Conservation (phyloP, 2,888 invertebrate genomes). For the Diadromus collaris region DNA sequence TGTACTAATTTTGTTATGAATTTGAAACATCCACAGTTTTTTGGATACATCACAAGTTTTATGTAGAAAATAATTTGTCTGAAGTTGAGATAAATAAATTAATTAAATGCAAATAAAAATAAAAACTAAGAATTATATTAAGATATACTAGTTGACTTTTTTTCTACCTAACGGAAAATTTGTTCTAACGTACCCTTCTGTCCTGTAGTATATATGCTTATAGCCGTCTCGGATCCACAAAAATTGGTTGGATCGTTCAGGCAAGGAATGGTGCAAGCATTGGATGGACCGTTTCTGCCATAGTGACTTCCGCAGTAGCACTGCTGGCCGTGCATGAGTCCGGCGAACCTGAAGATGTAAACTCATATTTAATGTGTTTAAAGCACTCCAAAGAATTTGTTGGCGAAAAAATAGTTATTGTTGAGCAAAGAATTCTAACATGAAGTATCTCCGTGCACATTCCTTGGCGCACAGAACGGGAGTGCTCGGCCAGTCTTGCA, state of each 20-base stretch:
- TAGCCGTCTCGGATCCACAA: conserved; percentile 86
- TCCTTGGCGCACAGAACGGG: conserved; percentile 71
- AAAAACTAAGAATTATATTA: too few relatives aligned
- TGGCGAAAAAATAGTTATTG: neutral
- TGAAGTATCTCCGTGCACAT: conserved; percentile 75
- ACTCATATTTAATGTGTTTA: neutral
- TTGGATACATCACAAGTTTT: neutral
- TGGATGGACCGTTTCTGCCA: conserved; percentile 72
- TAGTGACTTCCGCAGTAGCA: conserved; percentile 81
- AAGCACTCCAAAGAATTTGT: neutral
- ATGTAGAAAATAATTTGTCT: neutral
- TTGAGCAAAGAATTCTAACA: conserved; percentile 67
- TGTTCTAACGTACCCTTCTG: conserved; percentile 75
- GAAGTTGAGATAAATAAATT: neutral
- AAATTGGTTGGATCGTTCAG: conserved; percentile 83
- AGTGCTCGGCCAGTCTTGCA: conserved; percentile 64
- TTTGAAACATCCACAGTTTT: too few relatives aligned
- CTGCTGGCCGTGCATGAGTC: conserved; percentile 79
- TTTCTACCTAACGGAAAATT: neutral
- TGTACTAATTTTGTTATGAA: too few relatives aligned
- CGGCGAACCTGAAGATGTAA: conserved; percentile 79
- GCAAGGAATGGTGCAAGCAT: conserved; percentile 83
- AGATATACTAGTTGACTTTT: neutral
- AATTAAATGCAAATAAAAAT: neutral
- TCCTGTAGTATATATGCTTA: conserved; percentile 87